Conservation (phyloP, 2,888 invertebrate genomes). For the Latrodectus elegans region DNA sequence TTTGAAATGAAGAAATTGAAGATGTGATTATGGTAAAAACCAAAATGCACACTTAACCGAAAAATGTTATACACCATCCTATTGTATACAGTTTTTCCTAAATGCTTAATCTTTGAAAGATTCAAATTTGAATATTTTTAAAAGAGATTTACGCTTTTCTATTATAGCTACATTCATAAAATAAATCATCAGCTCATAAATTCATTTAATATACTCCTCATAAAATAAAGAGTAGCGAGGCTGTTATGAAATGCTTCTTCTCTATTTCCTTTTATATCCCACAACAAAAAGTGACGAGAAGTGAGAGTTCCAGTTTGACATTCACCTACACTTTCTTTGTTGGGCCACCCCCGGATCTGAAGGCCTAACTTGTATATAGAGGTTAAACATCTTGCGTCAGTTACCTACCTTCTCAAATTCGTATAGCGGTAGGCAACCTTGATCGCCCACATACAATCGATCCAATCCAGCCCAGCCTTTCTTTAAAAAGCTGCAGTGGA, state of each 20-base stretch:
- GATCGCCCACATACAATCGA: constrained; percentile 60
- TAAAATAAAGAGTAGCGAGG: too few relatives aligned
- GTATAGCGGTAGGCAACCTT: constrained; percentile 49
- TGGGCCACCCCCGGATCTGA: constrained; percentile 21
- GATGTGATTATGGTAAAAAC: too few relatives aligned
- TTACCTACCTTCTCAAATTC: constrained; percentile 41
- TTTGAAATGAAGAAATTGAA: too few relatives aligned
- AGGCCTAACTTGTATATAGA: constrained; percentile 37
- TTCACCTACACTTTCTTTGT: constrained; percentile 37
- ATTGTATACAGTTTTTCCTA: too few relatives aligned
- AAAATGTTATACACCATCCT: too few relatives aligned
- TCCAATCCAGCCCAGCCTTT: constrained; percentile 39
- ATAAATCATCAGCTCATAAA: not conserved
- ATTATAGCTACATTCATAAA: not conserved
- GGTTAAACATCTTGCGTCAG: constrained; percentile 60
- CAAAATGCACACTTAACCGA: too few relatives aligned
- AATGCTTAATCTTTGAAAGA: too few relatives aligned
- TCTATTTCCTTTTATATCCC: too few relatives aligned
- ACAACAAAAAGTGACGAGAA: too few relatives aligned
- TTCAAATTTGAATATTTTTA: too few relatives aligned
- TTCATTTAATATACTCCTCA: not conserved
- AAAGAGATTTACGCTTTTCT: too few relatives aligned
- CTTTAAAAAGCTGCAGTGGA: constrained; percentile 38
- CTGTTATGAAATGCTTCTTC: too few relatives aligned
- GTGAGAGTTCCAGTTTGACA: constrained; percentile 1